Evolutionary conservation across 2,113 vertebrate genomes (phyloP), one percentile per base, ranked within the genome.

Genomic region (Neotragus pygmaeus): DNA sequence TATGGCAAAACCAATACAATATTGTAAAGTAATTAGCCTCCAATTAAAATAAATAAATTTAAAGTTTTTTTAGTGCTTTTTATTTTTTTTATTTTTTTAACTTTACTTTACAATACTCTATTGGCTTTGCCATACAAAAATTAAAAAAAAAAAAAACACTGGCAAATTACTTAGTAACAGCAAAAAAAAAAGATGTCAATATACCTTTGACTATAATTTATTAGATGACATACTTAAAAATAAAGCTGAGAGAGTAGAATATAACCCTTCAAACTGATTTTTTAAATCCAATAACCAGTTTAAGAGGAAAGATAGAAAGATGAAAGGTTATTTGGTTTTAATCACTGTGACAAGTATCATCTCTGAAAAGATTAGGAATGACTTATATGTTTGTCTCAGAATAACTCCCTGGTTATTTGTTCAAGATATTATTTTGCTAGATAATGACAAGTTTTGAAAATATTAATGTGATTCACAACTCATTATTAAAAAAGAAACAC

Each of bases 231-330:
- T 92, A 73, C 30, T 60, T 95, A 12, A 85, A 89, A 87, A 78
- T 43, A 62, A 55, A 57, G 16, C 33, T 49, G 25, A 91, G 17
- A 90, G 36, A 85, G 85, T 82, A 82, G 30, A 91, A 51, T 77
- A 60, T 70, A 55, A 93, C 43, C 47, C 36, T 39, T 39, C 6
- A 82, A 92, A 84, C 7, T 55, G 9, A 58, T 70, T 82, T 86
- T 86, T 30, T 80, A 95, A 83, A 70, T 92, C 51, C 27, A 2
- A 0, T 87, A 93, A 85, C 30, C 57, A 5, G 12, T 88, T 88
- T 95, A 96, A 87, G 51, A 90, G 28, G 51, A 83, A 90, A 95
- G 60, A 60, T 21, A 28, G 12, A 62, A 95, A 94, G 39, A 60
- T 43, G 14, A 23, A 49, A 95, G 75, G 14, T 57, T 90, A 47